phyloP scores from a whole-genome alignment of 2,888 invertebrate species.

The Lapara coniferarum region DNA sequence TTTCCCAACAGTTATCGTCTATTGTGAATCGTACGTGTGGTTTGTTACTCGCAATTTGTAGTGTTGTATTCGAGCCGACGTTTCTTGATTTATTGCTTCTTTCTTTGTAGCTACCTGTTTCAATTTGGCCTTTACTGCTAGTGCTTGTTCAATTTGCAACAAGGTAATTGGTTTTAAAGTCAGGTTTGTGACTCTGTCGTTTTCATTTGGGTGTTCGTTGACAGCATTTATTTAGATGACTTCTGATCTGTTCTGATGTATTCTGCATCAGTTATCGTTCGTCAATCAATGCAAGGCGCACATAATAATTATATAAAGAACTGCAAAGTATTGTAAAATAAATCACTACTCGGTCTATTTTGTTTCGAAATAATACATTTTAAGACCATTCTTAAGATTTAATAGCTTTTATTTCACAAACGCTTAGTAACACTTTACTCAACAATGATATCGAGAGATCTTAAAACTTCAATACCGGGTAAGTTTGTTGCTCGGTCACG shows the following conservation, averaged over 20 bases:
- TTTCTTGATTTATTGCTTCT: conserved; percentile 17
- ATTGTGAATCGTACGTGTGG: conserved; percentile 7
- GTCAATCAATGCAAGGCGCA: no score
- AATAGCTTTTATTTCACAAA: background rate
- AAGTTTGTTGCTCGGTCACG: conserved; percentile 20
- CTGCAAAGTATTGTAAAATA: no score
- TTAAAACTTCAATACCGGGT: conserved; percentile 17
- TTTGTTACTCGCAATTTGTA: conserved; percentile 17
- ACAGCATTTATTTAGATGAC: no score
- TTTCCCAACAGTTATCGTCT: conserved; percentile 7
- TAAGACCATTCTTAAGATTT: conserved; percentile 1
- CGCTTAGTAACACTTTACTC: conserved; percentile 2
- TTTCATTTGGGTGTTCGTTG: background rate
- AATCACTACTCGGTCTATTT: background rate
- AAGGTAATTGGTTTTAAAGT: background rate
- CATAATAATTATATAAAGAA: no score
- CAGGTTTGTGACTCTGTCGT: background rate
- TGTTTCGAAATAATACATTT: background rate
- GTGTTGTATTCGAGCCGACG: conserved; percentile 2
- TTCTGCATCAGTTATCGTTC: no score
- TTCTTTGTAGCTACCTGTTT: conserved; percentile 9
- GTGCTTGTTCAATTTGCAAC: background rate
- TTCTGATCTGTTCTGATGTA: no score
- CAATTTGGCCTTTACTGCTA: conserved; percentile 16
- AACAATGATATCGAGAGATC: conserved; percentile 17